Base-by-base conservation (phyloP, 1,140 invertebrate species). In the Zaprionus nigranus region DNA sequence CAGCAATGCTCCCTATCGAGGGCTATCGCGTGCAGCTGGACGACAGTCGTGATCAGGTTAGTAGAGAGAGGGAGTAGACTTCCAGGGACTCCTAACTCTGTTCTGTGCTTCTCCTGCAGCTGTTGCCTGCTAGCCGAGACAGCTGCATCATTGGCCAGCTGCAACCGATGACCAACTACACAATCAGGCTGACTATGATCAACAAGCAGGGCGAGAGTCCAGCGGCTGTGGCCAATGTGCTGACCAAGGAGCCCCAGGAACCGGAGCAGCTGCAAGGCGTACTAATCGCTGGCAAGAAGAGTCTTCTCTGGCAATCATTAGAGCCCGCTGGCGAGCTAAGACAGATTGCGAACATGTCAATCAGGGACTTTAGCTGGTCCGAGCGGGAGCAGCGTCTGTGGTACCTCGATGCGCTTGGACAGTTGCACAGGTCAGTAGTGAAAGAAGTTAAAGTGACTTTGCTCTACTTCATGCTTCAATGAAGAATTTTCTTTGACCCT, bases 121-220 rank as follows among this genome's bases (percentile, higher is more conserved):
- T 83, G 24, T 38, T 84, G 17, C 40, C 84, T 0, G 69, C 70
- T 0, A 34, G 66, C 2, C 62, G 72, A 1, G 24, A 34, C 2
- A 91, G 68, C 54, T 82, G 53, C 92, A 95, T 98, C 94, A 96
- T 98, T 81, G 95, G 95, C 94, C 95, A 97, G 82, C 93, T 98
- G 24, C 93, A 95, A 71, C 95, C 97, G 0, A 94, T 94, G n/a
- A 95, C 95, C 13, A 95, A 95, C 70, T 98, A 98, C 90, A 95
- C 94, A 7, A 93, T 98, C 2, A 95, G 95, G 3, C 94, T 98
- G 11, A 94, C 95, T 0, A 97, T 97, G 94, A 94, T 96, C 79
- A 99, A 98, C 91, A 94, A 94, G 1, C 95, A 95, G 24, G 98
- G 97, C 0, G 95, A 97, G 84, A 97, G 97, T 20, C 97, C 97